These are phyloP conservation scores for Chelidonichthys spinosus DNA, from an alignment of 2,797 vertebrate species.

Conservation along the genomic window DNA sequence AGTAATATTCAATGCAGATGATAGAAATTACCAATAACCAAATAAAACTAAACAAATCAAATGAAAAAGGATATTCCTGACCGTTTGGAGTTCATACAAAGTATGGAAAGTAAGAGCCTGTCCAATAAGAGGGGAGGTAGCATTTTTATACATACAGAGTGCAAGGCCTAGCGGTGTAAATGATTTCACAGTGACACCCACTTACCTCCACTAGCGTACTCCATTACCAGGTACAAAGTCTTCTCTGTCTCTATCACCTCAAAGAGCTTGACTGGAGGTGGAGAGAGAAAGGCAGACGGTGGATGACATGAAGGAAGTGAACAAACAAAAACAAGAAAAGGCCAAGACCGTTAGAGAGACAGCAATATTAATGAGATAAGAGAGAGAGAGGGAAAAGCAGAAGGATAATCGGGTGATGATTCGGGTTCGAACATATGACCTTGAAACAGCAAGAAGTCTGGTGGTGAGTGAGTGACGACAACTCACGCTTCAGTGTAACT, in stretches of 20 bases:
- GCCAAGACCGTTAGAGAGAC: not conserved
- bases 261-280: slow-evolving; percentile 91
- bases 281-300: slow-evolving; percentile 22
- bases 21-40: not conserved
- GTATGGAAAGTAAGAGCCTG: not conserved
- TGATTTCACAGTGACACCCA: slow-evolving; percentile 52
- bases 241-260: slow-evolving; percentile 97
- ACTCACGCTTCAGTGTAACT: slow-evolving; percentile 67
- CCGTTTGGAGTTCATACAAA: not conserved
- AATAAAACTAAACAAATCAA: not conserved
- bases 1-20: not conserved
- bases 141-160: slow-evolving; percentile 17
- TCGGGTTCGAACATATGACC: slow-evolving; percentile 9
- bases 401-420: slow-evolving; percentile 8
- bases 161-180: slow-evolving; percentile 25
- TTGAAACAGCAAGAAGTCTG: not conserved
- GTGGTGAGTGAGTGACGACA: slow-evolving; percentile 4
- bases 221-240: slow-evolving; percentile 96
- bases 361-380: slow-evolving; percentile 14
- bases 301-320: not conserved
- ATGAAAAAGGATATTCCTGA: not conserved
- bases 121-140: not conserved
- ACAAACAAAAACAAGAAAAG: not conserved
- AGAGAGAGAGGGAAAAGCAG: not conserved
- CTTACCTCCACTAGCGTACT: slow-evolving; percentile 93